A percentile compares a stretch with the other conserved stretches of the same genome.
These are phyloP conservation scores for Ivindomyrus marchei DNA, from an alignment of 2,113 vertebrate genomes.

Conservation along the genomic window DNA sequence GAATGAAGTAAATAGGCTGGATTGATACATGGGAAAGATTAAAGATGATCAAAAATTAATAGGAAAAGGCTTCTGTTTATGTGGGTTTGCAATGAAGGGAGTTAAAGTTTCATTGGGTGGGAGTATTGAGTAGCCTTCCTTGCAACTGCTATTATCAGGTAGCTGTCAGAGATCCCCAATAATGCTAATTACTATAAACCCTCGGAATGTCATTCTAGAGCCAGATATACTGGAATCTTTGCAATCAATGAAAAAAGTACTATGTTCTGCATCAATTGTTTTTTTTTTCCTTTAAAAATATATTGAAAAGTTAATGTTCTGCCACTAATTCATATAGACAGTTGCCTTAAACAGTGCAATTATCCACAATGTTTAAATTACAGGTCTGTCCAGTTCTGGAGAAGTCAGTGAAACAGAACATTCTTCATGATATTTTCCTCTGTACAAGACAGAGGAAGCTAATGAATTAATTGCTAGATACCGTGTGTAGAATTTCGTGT, in stretches of 20 bases:
- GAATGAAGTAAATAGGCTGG: background rate
- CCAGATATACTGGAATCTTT: background rate
- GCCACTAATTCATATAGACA: background rate
- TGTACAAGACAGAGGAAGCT: background rate
- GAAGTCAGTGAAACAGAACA: background rate
- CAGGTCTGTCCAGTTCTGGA: background rate
- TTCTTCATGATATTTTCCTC: background rate
- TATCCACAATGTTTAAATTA: background rate
- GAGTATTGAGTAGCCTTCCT: constrained; percentile 13
- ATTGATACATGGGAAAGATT: constrained; percentile 21
- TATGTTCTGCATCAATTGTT: background rate
- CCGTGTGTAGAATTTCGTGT: background rate
- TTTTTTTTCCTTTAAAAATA: background rate
- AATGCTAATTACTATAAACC: background rate
- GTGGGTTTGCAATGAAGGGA: background rate
- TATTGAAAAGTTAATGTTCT: background rate
- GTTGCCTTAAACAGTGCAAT: background rate
- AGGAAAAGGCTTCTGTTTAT: background rate
- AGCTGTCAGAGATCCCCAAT: constrained; percentile 5
- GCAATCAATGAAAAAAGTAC: background rate
- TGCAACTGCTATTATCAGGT: constrained; percentile 5
- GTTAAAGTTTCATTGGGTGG: constrained; percentile 16
- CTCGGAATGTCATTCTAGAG: background rate
- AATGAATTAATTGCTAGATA: constrained; percentile 5
- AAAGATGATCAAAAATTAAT: constrained; percentile 18